A percentile compares a stretch with the other conserved stretches of the same genome.
These are phyloP conservation scores for Axis porcinus DNA, from an alignment of 2,113 vertebrate species.

Conservation along the genomic window DNA sequence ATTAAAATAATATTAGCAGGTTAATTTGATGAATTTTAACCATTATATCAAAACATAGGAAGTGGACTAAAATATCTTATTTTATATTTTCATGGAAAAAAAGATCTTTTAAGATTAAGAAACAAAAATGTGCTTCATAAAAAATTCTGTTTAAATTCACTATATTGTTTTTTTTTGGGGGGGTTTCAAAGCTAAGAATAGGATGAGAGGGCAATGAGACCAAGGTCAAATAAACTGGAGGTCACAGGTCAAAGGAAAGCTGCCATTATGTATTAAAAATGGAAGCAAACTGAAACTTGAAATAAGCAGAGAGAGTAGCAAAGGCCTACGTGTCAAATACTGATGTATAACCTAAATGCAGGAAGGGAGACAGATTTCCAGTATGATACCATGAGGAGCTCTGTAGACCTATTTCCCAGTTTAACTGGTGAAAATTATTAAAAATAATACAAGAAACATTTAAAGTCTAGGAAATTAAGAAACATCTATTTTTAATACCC, in stretches of 20 bases:
- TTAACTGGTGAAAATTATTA: neutral
- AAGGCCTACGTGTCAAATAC: neutral
- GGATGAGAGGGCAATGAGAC: neutral
- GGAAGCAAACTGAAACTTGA: neutral
- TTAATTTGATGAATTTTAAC: slow-evolving; percentile 19
- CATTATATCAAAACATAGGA: neutral
- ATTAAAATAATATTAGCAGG: slow-evolving; percentile 9
- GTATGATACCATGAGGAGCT: neutral
- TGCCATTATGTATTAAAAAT: neutral
- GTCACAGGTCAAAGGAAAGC: neutral
- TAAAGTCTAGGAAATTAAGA: neutral
- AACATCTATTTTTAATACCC: neutral
- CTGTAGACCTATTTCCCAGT: neutral
- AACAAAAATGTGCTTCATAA: neutral
- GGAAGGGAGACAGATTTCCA: neutral
- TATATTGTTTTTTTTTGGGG: neutral
- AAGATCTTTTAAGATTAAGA: neutral
- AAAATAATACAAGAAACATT: neutral
- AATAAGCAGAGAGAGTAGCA: neutral
- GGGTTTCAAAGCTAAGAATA: neutral
- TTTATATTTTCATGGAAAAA: neutral
- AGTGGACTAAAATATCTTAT: neutral
- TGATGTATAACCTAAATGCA: neutral
- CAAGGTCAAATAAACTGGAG: neutral
- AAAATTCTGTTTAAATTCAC: neutral